Evolutionary conservation across 2,888 invertebrate species (phyloP), one percentile per base, ranked within the genome.

Genomic region (Oegoconia quadripuncta): DNA sequence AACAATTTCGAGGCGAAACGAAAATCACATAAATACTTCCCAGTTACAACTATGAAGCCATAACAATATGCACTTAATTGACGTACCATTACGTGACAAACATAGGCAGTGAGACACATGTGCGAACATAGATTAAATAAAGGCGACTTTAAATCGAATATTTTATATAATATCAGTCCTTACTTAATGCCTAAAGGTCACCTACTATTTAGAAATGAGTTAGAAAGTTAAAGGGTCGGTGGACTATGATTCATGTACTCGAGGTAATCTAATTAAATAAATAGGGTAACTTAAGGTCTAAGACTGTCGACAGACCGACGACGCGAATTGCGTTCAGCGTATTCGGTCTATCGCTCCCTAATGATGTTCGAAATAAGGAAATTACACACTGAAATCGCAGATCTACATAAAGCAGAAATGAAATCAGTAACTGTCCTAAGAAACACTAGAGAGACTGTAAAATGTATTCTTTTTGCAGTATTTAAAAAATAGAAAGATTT

Each of bases 101-200:
- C 54, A 58, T 54, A 75, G 64, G 69, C 74, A 68, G 68, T 70
- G 57, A 28, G 23, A 52, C 48, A 50, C 33, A 54, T 54, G 60
- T 65, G 65, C 64, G 51, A 62, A 52, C 37, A 29, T 46, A 57
- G 54, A 44, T 48, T 48, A 46, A 50, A 31, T 32, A 39, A 44
- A 48, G 45, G 55, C 57, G 40, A 41, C 34, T 33, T 50, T 56
- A 55, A 48, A 51, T 44, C 64, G 69, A 73, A 66, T 71, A 78
- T 74, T 71, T 64, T 64, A 39, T 38, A 70, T 63, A 72, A 64
- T 79, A 86, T 86, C 86, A 84, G 86, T 86, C 79, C 86, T 74
- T 80, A 81, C 84, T 86, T 86, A 86, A 74, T 53, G 59, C 46
- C 81, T 82, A 86, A 64, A 58, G 65, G 62, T 63, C 56, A 53